Conservation (phyloP, 2,113 vertebrate genomes). For the Litocranius walleri region DNA sequence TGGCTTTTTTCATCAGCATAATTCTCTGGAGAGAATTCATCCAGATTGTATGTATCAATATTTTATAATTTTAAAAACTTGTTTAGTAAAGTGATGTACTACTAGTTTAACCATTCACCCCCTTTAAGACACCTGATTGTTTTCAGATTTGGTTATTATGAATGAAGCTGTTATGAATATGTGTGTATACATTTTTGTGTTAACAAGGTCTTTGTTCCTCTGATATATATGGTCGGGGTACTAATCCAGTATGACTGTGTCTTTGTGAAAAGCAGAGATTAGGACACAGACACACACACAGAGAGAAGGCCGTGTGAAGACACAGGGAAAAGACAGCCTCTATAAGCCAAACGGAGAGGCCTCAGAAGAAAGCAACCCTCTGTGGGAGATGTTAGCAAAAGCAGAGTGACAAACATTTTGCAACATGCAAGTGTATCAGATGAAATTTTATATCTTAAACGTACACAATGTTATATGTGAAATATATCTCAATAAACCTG, state of each 20-base stretch:
- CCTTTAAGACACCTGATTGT: neutral
- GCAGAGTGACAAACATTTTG: neutral
- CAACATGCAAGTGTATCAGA: neutral
- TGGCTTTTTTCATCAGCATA: neutral
- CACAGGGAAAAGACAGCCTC: neutral
- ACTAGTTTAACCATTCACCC: neutral
- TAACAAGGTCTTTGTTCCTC: neutral
- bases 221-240: neutral
- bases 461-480: neutral
- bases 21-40: neutral
- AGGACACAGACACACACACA: neutral
- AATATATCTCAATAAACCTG: neutral
- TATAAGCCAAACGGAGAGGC: neutral
- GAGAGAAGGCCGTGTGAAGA: neutral
- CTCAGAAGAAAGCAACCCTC: neutral
- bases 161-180: neutral
- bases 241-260: neutral
- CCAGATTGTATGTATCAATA: neutral
- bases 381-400: neutral
- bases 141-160: neutral
- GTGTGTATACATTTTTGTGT: neutral
- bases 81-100: neutral
- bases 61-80: neutral
- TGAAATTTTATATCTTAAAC: neutral
- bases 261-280: neutral